Evolutionary conservation across 2,797 vertebrate species (phyloP).

Genomic region (Pygocentrus nattereri): DNA sequence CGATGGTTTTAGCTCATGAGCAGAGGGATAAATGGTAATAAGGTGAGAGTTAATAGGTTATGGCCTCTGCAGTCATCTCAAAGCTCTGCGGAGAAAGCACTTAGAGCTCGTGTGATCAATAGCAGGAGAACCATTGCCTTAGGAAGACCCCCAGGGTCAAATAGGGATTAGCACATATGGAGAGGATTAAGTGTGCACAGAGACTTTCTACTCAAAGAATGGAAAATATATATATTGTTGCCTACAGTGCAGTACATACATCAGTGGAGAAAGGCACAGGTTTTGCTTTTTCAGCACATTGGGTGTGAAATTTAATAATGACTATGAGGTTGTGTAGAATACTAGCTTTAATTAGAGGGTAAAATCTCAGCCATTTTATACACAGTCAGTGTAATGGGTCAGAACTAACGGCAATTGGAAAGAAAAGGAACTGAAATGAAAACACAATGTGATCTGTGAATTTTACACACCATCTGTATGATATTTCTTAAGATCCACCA

Average conservation of each 20-base stretch:
- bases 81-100: conserved; percentile 51
- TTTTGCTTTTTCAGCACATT: no score
- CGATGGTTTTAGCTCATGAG: neutral
- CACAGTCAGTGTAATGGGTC: no score
- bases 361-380: no score
- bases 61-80: conserved; percentile 10
- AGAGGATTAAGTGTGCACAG: conserved; percentile 45
- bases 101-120: conserved; percentile 65
- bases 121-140: conserved; percentile 53
- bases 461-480: no score
- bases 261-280: no score
- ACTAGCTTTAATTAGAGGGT: no score
- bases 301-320: neutral
- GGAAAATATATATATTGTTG: neutral
- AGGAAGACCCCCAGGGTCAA: conserved; percentile 60
- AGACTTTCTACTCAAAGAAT: neutral
- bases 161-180: conserved; percentile 64
- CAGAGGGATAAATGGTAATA: neutral
- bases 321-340: neutral
- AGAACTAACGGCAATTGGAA: no score
- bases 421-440: no score
- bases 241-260: neutral
- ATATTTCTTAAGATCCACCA: no score
- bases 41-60: conserved; percentile 15
- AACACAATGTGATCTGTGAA: no score